These are phyloP conservation scores for Mellilla xanthometata DNA, from an alignment of 2,888 invertebrate genomes.

Conservation along the genomic window DNA sequence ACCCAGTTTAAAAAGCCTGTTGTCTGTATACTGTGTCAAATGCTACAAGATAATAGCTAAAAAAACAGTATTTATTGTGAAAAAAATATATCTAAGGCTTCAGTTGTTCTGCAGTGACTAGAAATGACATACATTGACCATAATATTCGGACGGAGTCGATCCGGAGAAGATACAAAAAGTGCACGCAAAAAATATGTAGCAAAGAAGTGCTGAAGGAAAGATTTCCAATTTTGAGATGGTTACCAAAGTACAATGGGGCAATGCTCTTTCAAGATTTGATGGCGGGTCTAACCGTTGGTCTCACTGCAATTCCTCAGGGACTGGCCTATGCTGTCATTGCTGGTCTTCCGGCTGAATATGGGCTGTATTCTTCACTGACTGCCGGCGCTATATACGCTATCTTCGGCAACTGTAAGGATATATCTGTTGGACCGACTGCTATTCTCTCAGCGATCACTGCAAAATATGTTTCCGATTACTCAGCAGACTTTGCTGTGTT, in stretches of 20 bases:
- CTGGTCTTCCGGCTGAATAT: slow-evolving; percentile 88
- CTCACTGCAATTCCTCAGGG: slow-evolving; percentile 92
- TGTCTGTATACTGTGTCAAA: no score
- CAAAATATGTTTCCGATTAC: slow-evolving; percentile 83
- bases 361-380: slow-evolving; percentile 95
- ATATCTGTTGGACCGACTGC: slow-evolving; percentile 92
- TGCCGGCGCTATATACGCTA: slow-evolving; percentile 93
- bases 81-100: background rate
- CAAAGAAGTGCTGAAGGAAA: slow-evolving; percentile 63
- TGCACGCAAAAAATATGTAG: slow-evolving; percentile 58
- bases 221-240: slow-evolving; percentile 88
- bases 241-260: slow-evolving; percentile 86
- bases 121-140: slow-evolving; percentile 10
- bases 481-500: slow-evolving; percentile 88
- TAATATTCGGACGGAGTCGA: background rate
- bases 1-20: no score
- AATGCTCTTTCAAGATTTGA: slow-evolving; percentile 88
- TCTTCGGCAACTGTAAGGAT: slow-evolving; percentile 93
- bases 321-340: slow-evolving; percentile 90
- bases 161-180: slow-evolving; percentile 42
- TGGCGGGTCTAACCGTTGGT: slow-evolving; percentile 93
- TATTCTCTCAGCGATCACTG: slow-evolving; percentile 92
- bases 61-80: background rate
- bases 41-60: background rate
- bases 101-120: slow-evolving; percentile 7